Evolutionary conservation across 2,113 vertebrate species (phyloP).

Genomic region (Tautogolabrus adspersus): DNA sequence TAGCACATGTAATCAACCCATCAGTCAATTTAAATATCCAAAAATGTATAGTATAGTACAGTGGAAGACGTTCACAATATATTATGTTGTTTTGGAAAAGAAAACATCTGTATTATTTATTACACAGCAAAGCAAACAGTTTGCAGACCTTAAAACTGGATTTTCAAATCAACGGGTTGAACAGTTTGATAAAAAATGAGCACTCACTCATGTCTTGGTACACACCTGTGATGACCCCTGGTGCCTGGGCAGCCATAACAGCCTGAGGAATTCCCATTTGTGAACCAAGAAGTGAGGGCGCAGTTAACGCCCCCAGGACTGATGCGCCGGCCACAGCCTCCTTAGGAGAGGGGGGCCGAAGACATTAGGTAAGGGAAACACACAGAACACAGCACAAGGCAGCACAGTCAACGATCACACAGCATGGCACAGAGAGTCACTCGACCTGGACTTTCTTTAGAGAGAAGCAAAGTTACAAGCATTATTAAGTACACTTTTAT

Average conservation of each 20-base stretch:
- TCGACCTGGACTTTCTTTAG: no score
- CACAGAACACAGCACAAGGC: slow-evolving; percentile 79
- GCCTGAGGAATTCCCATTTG: slow-evolving; percentile 95
- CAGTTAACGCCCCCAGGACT: slow-evolving; percentile 89
- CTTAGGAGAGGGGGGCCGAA: slow-evolving; percentile 84
- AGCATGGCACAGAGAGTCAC: slow-evolving; percentile 58
- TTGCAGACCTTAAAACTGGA: no score
- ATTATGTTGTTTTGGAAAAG: no score
- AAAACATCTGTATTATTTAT: no score
- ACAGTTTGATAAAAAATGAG: slow-evolving; percentile 14
- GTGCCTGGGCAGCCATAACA: slow-evolving; percentile 97
- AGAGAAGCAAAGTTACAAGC: no score
- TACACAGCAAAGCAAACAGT: no score
- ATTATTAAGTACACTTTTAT: no score
- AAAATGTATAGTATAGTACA: no score
- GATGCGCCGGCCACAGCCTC: slow-evolving; percentile 97
- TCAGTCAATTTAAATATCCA: no score
- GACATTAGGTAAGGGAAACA: slow-evolving; percentile 78
- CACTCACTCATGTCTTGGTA: slow-evolving; percentile 13
- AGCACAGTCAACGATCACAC: slow-evolving; percentile 79
- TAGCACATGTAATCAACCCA: no score
- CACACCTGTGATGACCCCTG: slow-evolving; percentile 96
- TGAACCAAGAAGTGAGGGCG: slow-evolving; percentile 92
- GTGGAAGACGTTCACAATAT: no score
- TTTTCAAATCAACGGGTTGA: no score